These are phyloP conservation scores for Acipenser oxyrinchus DNA, from an alignment of 2,797 vertebrate genomes.

Conservation along the genomic window DNA sequence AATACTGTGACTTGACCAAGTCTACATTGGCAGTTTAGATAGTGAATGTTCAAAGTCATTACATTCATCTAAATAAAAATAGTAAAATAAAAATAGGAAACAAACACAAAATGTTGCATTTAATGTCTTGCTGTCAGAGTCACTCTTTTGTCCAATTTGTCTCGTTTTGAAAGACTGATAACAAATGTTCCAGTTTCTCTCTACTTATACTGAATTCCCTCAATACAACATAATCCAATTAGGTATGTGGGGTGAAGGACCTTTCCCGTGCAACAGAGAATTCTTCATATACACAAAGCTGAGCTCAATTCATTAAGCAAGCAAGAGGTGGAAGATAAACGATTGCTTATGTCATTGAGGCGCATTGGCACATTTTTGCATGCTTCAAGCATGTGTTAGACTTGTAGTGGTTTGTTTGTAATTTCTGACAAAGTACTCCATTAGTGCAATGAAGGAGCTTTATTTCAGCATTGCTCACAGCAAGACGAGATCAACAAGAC, in stretches of 20 bases:
- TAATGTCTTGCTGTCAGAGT: slow-evolving; percentile 4
- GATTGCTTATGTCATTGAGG: neutral
- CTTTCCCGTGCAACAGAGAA: neutral
- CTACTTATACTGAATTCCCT: neutral
- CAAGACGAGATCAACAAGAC: too few relatives aligned
- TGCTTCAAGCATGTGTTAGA: too few relatives aligned
- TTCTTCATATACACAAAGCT: neutral
- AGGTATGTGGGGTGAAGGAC: neutral
- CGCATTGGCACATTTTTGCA: too few relatives aligned
- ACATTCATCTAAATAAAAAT: neutral
- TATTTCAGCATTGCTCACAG: too few relatives aligned
- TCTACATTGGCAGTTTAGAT: too few relatives aligned
- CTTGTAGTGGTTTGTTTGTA: too few relatives aligned
- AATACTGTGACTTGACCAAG: too few relatives aligned
- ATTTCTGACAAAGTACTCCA: too few relatives aligned
- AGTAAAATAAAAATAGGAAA: neutral
- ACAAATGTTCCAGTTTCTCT: slow-evolving; percentile 3
- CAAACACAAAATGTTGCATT: neutral
- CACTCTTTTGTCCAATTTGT: neutral
- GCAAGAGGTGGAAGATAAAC: neutral
- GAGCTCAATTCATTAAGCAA: slow-evolving; percentile 6
- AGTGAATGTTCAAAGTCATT: neutral
- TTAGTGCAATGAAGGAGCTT: too few relatives aligned
- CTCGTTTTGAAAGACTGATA: neutral
- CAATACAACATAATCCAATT: slow-evolving; percentile 2